phyloP scores from a whole-genome alignment of 2,113 vertebrate species.

The Perognathus longimembris region DNA sequence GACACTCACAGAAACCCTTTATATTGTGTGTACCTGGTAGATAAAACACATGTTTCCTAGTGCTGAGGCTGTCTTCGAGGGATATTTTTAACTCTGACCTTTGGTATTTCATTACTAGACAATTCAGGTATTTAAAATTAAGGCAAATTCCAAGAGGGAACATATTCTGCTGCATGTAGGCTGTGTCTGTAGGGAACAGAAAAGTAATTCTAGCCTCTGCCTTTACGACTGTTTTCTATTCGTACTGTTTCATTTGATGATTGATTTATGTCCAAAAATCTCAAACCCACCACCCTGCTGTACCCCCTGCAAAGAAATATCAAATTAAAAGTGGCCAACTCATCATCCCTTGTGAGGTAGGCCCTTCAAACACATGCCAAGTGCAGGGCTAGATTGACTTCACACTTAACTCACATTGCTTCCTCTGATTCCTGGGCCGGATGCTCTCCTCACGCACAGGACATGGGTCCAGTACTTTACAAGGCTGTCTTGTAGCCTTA shows the following conservation, averaged over 20 bases:
- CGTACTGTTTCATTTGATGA: slow-evolving; percentile 31
- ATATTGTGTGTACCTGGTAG: background rate
- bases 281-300: background rate
- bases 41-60: slow-evolving; percentile 32
- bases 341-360: background rate
- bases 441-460: background rate
- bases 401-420: background rate
- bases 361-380: background rate
- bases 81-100: background rate
- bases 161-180: background rate
- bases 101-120: background rate
- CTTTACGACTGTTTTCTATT: slow-evolving; percentile 39
- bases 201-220: slow-evolving; percentile 9
- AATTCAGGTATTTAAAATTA: slow-evolving; percentile 14
- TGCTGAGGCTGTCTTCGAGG: background rate
- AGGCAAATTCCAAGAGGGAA: background rate
- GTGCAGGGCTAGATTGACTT: background rate
- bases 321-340: background rate
- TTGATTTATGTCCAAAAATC: slow-evolving; percentile 55
- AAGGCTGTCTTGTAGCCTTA: background rate
- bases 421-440: background rate
- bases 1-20: background rate
- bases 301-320: background rate
- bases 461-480: rapidly evolving
- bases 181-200: slow-evolving; percentile 19